Percentiles rank a stretch among this genome's conserved stretches.
These are phyloP conservation scores for Proisotoma minuta DNA, from an alignment of 2,888 invertebrate species.

Conservation along the genomic window DNA sequence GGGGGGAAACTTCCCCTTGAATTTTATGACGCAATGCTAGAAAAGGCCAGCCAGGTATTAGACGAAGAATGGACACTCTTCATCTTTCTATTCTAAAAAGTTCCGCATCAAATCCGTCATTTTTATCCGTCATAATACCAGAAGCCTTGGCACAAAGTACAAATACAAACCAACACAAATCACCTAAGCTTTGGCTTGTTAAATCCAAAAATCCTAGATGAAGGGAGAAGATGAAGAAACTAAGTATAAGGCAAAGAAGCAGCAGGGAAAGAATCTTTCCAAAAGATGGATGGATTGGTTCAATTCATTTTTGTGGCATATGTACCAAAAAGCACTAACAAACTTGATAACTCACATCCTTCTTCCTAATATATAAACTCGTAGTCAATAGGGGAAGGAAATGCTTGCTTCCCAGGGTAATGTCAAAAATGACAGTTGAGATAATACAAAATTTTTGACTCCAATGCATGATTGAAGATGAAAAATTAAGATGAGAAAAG, in stretches of 20 bases:
- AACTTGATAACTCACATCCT: neutral
- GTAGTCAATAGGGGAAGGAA: neutral
- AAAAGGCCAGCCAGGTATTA: no score
- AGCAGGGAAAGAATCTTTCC: neutral
- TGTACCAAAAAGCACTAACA: neutral
- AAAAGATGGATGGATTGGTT: neutral
- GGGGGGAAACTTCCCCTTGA: no score
- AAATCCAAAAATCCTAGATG: conserved; percentile 5
- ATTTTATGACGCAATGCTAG: no score
- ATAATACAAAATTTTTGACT: conserved; percentile 5
- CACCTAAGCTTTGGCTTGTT: neutral
- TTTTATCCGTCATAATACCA: conserved; percentile 11
- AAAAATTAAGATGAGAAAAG: no score
- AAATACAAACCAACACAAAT: neutral
- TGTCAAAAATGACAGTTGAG: conserved; percentile 12
- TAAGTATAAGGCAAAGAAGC: neutral
- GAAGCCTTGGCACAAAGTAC: neutral
- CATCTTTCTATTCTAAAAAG: conserved; percentile 7
- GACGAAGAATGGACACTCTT: neutral
- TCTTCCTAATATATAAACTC: no score
- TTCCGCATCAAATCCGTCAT: conserved; percentile 25
- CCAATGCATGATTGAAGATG: no score
- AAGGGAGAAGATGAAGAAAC: conserved; percentile 3
- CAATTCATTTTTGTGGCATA: conserved; percentile 1
- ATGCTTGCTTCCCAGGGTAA: neutral